Evolutionary conservation across 2,888 invertebrate species (phyloP), one percentile per base, ranked within the genome.

Genomic region (Patella caerulea): DNA sequence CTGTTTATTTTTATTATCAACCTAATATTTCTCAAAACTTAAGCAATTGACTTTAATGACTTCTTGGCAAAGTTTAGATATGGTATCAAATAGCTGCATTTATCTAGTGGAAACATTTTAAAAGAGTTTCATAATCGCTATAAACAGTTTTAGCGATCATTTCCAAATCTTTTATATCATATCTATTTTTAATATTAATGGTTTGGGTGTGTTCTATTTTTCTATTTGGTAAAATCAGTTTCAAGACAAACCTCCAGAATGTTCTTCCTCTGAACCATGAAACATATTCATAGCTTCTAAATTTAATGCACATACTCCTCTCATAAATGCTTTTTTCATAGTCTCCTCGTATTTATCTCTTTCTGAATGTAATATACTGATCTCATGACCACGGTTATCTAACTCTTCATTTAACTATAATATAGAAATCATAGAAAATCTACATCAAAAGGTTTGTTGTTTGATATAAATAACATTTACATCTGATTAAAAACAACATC

Each of bases 311-410:
- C 91, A 92, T 17, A 92, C 91, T 2, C 91, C 92, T n/a, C 91
- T 81, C 91, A 91, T 91, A 81, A 92, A 91, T 7, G 92, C 91
- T 76, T 91, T 91, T 84, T 91, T 91, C 89, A 91, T 90, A 70
- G 88, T 86, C 76, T 91, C 90, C 75, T 91, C 90, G 73, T 90
- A 90, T 9, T 81, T 76, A 12, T 91, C 90, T 52, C 89, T 75
- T 74, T 91, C 89, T 12, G 77, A 74, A 34, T 90, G 88, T 76
- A 91, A 84, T 45, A 80, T 77, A 7, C 77, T 59, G 15, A 91
- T 86, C 76, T 90, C 90, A 5, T 73, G 71, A 52, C 85, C 78
- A 3, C 88, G 75, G 11, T 81, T 74, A 29, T 86, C 86, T 52
- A 90, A 81, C 1, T 87, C 86, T 53, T 86, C 86, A 73, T 85